Evolutionary conservation across 2,797 vertebrate species (phyloP).

Genomic region (Distichodus sexfasciatus): DNA sequence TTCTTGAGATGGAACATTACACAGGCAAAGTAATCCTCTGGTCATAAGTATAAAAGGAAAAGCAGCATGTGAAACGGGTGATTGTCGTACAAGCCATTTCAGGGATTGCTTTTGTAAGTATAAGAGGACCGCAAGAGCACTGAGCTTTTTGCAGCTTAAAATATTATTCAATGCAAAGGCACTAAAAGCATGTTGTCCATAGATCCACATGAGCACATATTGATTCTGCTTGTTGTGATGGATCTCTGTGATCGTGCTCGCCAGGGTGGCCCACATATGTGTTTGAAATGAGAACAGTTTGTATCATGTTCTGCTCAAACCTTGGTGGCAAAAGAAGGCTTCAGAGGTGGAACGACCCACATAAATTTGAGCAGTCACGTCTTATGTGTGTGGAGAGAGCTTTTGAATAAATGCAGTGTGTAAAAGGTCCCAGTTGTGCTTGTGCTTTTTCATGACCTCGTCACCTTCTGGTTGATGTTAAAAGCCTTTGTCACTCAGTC

Average conservation of each 20-base stretch:
- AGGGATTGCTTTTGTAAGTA: neutral
- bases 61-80: neutral
- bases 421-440: too few species aligned
- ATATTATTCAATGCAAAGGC: neutral
- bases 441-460: too few species aligned
- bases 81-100: neutral
- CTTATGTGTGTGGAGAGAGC: neutral
- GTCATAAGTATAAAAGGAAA: neutral
- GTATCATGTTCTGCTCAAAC: neutral
- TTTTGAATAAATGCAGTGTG: neutral
- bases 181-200: conserved; percentile 3
- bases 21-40: neutral
- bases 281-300: conserved; percentile 24
- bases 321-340: neutral
- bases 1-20: neutral
- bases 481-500: too few species aligned
- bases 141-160: neutral
- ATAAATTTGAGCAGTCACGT: too few species aligned
- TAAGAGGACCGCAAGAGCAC: neutral
- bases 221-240: conserved; percentile 16
- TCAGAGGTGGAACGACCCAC: neutral
- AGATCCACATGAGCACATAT: conserved; percentile 9
- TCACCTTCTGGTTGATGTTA: too few species aligned
- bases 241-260: conserved; percentile 10
- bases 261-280: conserved; percentile 18